These are phyloP conservation scores for Zaprionus gabonicus DNA, from an alignment of 1,140 invertebrate genomes.

Conservation along the genomic window DNA sequence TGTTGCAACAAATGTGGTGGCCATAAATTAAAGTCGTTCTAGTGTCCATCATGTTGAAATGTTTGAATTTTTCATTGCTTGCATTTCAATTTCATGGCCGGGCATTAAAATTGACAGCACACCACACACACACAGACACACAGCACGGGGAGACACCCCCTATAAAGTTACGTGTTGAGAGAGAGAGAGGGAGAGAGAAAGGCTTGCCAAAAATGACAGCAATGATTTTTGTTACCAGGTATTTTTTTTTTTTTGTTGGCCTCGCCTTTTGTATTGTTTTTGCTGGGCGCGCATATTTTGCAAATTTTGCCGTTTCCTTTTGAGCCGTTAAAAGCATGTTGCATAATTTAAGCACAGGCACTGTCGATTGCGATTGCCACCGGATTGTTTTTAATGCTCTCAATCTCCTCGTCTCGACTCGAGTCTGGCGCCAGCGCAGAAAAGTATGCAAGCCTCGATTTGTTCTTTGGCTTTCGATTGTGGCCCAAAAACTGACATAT, in stretches of 20 bases:
- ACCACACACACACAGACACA: conserved; percentile 35
- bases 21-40: conserved; percentile 70
- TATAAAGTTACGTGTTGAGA: conserved; percentile 43
- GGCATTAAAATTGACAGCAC: conserved; percentile 74
- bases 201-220: conserved; percentile 40
- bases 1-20: conserved; percentile 51
- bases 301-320: conserved; percentile 38
- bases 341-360: conserved; percentile 69
- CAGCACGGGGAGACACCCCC: neutral
- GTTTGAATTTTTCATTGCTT: conserved; percentile 78
- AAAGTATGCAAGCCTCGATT: conserved; percentile 51
- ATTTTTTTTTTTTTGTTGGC: conserved; percentile 1
- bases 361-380: conserved; percentile 30
- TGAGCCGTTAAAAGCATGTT: conserved; percentile 74
- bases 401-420: conserved; percentile 8
- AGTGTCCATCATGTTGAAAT: conserved; percentile 81
- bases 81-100: conserved; percentile 79
- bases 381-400: conserved; percentile 64
- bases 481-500: conserved; percentile 26
- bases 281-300: conserved; percentile 38
- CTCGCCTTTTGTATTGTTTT: conserved; percentile 18
- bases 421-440: conserved; percentile 6
- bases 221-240: conserved; percentile 24
- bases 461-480: conserved; percentile 7
- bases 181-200: conserved; percentile 18